phyloP scores from a whole-genome alignment of 2,888 invertebrate species.

The Plagodis dolabraria region DNA sequence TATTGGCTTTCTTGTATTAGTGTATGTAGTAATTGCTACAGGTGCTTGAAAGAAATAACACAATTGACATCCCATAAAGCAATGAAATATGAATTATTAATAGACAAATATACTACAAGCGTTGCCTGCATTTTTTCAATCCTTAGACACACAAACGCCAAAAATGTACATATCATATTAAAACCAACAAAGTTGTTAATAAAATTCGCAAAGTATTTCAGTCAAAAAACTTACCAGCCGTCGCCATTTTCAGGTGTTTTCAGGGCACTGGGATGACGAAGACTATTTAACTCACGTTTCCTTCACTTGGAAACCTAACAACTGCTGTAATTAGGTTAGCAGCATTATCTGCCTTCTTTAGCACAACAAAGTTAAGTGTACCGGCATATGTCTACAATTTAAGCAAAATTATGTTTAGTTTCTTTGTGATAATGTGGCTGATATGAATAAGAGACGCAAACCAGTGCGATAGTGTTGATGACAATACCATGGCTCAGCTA shows the following conservation, averaged over 20 bases:
- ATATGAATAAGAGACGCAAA: not conserved
- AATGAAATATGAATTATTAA: too few species aligned
- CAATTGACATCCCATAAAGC: too few species aligned
- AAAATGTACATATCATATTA: too few species aligned
- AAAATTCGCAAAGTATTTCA: not conserved
- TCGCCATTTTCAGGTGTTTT: conserved; percentile 24
- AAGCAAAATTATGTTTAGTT: conserved; percentile 15
- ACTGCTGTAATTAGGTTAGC: conserved; percentile 37
- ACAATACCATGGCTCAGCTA: conserved; percentile 24
- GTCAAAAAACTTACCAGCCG: conserved; percentile 9
- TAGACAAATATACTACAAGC: too few species aligned
- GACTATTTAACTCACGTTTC: conserved; percentile 10
- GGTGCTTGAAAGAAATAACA: too few species aligned
- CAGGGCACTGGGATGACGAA: conserved; percentile 10
- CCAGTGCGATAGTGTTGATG: conserved; percentile 22
- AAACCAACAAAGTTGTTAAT: too few species aligned
- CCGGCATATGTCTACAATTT: not conserved
- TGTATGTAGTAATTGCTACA: too few species aligned
- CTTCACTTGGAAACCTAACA: conserved; percentile 31
- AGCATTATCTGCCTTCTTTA: conserved; percentile 33
- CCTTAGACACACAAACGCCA: too few species aligned
- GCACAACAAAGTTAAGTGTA: conserved; percentile 18
- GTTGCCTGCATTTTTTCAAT: too few species aligned
- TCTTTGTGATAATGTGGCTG: conserved; percentile 7
- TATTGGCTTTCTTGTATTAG: too few species aligned